Base-by-base conservation (phyloP, 2,888 invertebrate genomes). In the Zygogramma bicolorata region DNA sequence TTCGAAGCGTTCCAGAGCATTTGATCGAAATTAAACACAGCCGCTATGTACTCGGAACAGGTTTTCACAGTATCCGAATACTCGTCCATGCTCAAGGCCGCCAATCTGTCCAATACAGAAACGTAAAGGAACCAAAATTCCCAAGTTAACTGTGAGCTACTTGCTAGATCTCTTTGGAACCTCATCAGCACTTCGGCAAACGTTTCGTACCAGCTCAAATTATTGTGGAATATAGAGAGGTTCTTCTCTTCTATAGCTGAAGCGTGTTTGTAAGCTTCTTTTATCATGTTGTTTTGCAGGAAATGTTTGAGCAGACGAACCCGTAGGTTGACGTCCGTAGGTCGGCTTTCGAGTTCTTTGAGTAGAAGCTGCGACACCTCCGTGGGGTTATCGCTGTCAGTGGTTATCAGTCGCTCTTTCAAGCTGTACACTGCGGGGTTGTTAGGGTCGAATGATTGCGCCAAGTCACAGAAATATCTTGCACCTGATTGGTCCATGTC, bases 381-480 rank as follows among this genome's bases (percentile, higher is more conserved):
- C 72, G 90, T 90, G 13, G 91, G 90, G 78, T 91, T 90, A 15
- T 92, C 88, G 78, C 91, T 91, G 67, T 91, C 90, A 6, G 89
- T 86, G 20, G 89, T 88, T 49, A 94, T 87, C 10, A 95, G 86
- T 83, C 91, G 92, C 84, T 96, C 93, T 81, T 93, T 92, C 38
- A 97, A 86, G 76, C 90, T 90, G 83, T 94, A 94, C 40, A 96
- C 91, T 13, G 92, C 88, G 34, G 93, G 93, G 86, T 95, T 92
- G 83, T 92, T 91, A 1, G 95, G 93, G 84, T 92, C 94, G 75
- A 91, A 88, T 38, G 90, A 89, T 82, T 94, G 93, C 3, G 94
- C 95, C 84, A 93, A 90, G 79, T 97, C 95, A 82, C 93, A 91
- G 93, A 95, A 97, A 85, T 94, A 94, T 84, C 91, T 91, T 7